Conservation (phyloP, 2,113 vertebrate genomes). For the Aegithalos caudatus region DNA sequence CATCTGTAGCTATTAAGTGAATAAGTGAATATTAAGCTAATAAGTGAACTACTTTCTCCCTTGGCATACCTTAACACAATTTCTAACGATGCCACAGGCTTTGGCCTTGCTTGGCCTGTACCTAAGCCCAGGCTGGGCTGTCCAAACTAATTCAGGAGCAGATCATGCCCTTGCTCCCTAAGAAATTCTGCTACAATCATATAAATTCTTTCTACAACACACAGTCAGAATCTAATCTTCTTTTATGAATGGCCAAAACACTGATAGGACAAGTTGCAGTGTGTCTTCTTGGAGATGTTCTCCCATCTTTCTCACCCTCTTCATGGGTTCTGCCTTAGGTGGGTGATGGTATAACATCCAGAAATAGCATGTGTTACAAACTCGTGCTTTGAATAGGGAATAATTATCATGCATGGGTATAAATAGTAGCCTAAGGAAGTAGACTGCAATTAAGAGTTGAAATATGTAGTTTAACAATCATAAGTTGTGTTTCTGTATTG, state of each 20-base stretch:
- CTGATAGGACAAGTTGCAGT: background rate
- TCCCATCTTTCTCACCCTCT: background rate
- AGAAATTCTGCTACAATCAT: background rate
- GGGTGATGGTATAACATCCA: background rate
- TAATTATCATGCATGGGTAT: background rate
- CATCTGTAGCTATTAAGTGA: too few species aligned
- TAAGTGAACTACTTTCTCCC: too few species aligned
- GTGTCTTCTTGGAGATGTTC: background rate
- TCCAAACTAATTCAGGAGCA: too few species aligned
- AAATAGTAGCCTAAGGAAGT: background rate
- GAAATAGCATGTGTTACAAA: background rate
- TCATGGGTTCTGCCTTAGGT: background rate
- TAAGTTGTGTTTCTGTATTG: background rate
- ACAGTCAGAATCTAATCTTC: background rate
- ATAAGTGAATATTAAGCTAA: too few species aligned
- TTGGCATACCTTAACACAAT: too few species aligned
- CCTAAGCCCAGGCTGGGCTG: too few species aligned
- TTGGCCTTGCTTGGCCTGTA: too few species aligned
- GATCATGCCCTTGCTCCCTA: too few species aligned
- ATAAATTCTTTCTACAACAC: background rate
- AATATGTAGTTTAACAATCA: background rate
- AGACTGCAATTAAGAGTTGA: background rate
- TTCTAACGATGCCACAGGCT: too few species aligned
- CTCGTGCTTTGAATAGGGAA: background rate
- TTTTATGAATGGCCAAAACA: background rate